Evolutionary conservation across 2,797 vertebrate species (phyloP), one percentile per base, ranked within the genome.

Genomic region (Rhinophrynus dorsalis): DNA sequence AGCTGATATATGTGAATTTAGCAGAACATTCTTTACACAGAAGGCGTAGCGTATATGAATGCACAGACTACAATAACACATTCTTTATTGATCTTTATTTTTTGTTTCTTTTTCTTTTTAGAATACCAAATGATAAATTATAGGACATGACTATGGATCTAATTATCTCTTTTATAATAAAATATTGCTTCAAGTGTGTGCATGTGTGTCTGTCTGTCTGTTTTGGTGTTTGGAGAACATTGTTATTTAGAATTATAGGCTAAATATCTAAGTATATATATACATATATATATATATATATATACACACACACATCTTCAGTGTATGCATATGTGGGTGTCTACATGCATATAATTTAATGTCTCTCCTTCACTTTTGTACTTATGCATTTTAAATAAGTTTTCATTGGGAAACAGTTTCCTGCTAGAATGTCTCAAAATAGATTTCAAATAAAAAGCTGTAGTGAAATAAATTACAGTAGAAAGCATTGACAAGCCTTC

Each of bases 321-420:
- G 23, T 24, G 5, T 23, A 18, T 17, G 21, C n/a, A 8, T 32
- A 61, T n/a, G 26, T 8, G 32, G 37, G 21, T 52, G 47, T 38
- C 1, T 11, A 17, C 45, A 38, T 33, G 27, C 18, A 66, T 32
- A 47, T 26, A 45, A 50, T 63, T 29, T 51, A 40, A 58, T 67
- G 10, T 35, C 17, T 38, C 45, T 8, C 18, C 48, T 67, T 23
- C 40, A 27, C 40, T 57, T 67, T 26, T 38, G 23, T 13, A 23
- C 50, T 47, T 15, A 57, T 58, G 26, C 12, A 12, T 38, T 29
- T 58, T 48, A 67, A 29, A 10, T 23, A 35, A 10, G 9, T 7
- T 9, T 24, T 48, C 24, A 23, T 13, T 11, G 3, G 6, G 40
- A 44, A 44, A 10, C 17, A 3, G 6, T 17, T 44, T 44, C n/a